phyloP scores from a whole-genome alignment of 2,888 invertebrate species.

The Tyria jacobaeae region DNA sequence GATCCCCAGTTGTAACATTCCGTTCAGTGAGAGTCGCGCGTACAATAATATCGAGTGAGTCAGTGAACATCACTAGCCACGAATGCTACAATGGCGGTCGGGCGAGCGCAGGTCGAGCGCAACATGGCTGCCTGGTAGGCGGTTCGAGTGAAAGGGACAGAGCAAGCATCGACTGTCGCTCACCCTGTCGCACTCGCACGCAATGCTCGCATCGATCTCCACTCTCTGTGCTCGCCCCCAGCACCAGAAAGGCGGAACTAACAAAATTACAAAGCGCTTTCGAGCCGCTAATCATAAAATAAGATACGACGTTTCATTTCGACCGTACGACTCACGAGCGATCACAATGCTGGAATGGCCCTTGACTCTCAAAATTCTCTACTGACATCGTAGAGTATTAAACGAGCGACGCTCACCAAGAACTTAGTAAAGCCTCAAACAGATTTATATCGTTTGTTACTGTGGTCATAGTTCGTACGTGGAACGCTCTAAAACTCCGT shows the following conservation, averaged over 20 bases:
- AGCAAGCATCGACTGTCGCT: conserved; percentile 65
- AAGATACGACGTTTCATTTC: conserved; percentile 87
- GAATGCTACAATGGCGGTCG: conserved; percentile 86
- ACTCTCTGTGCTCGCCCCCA: conserved; percentile 85
- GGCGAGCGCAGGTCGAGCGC: conserved; percentile 86
- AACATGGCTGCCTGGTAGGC: conserved; percentile 87
- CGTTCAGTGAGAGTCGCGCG: conserved; percentile 43
- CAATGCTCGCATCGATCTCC: conserved; percentile 85
- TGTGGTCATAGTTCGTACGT: conserved; percentile 33
- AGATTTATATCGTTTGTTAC: conserved; percentile 63
- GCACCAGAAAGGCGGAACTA: conserved; percentile 87
- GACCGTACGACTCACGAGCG: conserved; percentile 85
- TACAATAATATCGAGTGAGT: conserved; percentile 72
- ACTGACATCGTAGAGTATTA: conserved; percentile 81
- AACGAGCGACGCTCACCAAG: conserved; percentile 67
- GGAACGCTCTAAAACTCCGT: conserved; percentile 27
- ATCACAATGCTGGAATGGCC: conserved; percentile 85
- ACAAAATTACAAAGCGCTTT: conserved; percentile 87
- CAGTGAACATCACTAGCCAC: conserved; percentile 81
- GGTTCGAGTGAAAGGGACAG: conserved; percentile 80
- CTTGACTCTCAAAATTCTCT: conserved; percentile 85
- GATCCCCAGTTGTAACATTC: conserved; percentile 42
- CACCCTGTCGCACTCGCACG: conserved; percentile 79
- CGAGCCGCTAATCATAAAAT: conserved; percentile 87
- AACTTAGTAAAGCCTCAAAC: conserved; percentile 72